These are phyloP conservation scores for Plusia festucae DNA, from an alignment of 2,888 invertebrate species.

Conservation along the genomic window DNA sequence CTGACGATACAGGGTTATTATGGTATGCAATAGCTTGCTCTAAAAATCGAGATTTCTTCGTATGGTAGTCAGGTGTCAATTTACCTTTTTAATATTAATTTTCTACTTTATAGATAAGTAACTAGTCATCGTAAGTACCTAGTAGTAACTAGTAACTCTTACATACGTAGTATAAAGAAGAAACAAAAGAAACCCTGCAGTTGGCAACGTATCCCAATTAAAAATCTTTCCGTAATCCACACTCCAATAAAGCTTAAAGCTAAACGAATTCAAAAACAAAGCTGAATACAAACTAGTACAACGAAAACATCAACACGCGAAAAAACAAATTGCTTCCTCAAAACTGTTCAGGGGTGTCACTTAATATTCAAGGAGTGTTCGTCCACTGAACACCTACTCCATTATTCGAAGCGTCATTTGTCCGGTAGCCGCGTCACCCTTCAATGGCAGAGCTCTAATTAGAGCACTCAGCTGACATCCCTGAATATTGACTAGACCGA, in stretches of 20 bases:
- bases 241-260: conserved; percentile 3
- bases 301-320: not conserved
- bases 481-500: conserved; percentile 60
- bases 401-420: conserved; percentile 71
- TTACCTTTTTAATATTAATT: too few species aligned
- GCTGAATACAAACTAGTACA: conserved; percentile 13
- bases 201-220: not conserved
- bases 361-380: conserved; percentile 53
- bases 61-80: too few species aligned
- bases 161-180: not conserved
- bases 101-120: too few species aligned
- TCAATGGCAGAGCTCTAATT: conserved; percentile 70
- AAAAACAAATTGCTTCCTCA: conserved; percentile 22
- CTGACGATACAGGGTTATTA: too few species aligned
- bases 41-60: too few species aligned
- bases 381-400: conserved; percentile 39
- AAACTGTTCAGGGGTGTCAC: conserved; percentile 38
- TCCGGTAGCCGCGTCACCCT: conserved; percentile 61
- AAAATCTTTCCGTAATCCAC: conserved; percentile 2
- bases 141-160: too few species aligned
- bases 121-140: too few species aligned
- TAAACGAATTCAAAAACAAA: not conserved
- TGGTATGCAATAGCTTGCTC: too few species aligned
- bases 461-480: conserved; percentile 59
- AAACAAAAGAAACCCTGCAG: not conserved